Evolutionary conservation across 2,888 invertebrate genomes (phyloP).

Genomic region (Crematogaster levior): DNA sequence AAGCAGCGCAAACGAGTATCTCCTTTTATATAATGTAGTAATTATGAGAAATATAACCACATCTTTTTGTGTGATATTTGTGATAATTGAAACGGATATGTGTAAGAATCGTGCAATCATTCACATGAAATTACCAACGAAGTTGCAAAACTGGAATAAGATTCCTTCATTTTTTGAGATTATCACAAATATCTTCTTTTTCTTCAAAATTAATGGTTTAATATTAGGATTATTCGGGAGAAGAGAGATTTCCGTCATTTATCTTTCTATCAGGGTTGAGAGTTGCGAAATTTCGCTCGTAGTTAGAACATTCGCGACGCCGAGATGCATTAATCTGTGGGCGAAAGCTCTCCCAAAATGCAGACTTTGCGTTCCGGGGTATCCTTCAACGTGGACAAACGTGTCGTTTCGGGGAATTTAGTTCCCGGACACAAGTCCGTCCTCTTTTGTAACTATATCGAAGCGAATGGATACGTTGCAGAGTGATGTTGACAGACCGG

Average conservation of each 20-base stretch:
- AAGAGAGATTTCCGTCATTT: background rate
- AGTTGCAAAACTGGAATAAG: background rate
- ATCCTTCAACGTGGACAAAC: conserved; percentile 26
- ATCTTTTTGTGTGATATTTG: background rate
- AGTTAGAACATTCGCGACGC: background rate
- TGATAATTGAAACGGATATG: background rate
- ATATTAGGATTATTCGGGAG: background rate
- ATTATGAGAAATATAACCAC: background rate
- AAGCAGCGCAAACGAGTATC: background rate
- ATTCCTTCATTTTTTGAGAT: background rate
- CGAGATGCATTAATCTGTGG: conserved; percentile 32
- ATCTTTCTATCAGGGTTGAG: background rate
- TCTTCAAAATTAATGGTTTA: background rate
- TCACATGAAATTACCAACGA: background rate
- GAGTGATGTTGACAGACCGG: conserved; percentile 63
- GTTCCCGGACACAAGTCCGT: conserved; percentile 11
- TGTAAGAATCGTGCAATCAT: background rate
- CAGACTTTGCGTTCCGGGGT: background rate
- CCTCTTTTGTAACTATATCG: conserved; percentile 44
- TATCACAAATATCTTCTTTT: too few species aligned
- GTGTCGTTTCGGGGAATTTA: conserved; percentile 44
- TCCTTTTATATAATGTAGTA: background rate
- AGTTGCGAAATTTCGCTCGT: background rate
- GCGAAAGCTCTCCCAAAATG: background rate
- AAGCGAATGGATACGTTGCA: conserved; percentile 32